Evolutionary conservation across 2,888 invertebrate genomes (phyloP).

Genomic region (Cephus pulcher): DNA sequence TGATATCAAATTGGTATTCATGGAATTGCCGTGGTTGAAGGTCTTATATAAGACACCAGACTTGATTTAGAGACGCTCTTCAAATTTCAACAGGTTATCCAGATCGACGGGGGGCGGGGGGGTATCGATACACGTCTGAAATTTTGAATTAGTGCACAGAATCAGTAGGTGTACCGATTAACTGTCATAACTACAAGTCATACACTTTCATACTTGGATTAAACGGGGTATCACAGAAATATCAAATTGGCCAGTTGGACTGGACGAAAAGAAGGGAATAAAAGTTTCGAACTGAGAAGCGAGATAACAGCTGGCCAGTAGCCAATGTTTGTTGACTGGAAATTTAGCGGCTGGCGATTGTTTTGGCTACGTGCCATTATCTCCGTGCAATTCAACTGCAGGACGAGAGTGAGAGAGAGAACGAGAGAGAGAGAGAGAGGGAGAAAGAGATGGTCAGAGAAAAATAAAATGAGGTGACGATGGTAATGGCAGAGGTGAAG

Average conservation of each 20-base stretch:
- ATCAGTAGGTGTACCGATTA: background rate
- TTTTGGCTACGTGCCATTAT: slow-evolving; percentile 62
- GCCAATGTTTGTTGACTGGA: slow-evolving; percentile 64
- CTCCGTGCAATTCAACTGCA: slow-evolving; percentile 26
- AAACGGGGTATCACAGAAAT: background rate
- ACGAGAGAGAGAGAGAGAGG: slow-evolving; percentile 12
- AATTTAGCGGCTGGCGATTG: slow-evolving; percentile 62
- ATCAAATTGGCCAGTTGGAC: slow-evolving; percentile 8
- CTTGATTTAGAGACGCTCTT: background rate
- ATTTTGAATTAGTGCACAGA: background rate
- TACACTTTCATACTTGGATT: background rate
- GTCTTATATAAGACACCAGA: background rate
- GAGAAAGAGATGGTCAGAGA: background rate
- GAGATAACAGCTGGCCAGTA: slow-evolving; percentile 46
- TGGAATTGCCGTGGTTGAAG: background rate
- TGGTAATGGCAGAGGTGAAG: slow-evolving; percentile 6
- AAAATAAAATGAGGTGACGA: background rate
- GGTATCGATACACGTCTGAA: background rate
- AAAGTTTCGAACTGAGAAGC: slow-evolving; percentile 41
- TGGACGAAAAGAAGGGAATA: slow-evolving; percentile 26
- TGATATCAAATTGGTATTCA: background rate
- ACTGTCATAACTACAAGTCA: background rate
- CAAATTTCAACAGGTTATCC: background rate
- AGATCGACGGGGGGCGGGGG: background rate
- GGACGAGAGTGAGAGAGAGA: slow-evolving; percentile 8